Base-by-base conservation (phyloP, 2,888 invertebrate species). In the Marasmarcha lunaedactyla region DNA sequence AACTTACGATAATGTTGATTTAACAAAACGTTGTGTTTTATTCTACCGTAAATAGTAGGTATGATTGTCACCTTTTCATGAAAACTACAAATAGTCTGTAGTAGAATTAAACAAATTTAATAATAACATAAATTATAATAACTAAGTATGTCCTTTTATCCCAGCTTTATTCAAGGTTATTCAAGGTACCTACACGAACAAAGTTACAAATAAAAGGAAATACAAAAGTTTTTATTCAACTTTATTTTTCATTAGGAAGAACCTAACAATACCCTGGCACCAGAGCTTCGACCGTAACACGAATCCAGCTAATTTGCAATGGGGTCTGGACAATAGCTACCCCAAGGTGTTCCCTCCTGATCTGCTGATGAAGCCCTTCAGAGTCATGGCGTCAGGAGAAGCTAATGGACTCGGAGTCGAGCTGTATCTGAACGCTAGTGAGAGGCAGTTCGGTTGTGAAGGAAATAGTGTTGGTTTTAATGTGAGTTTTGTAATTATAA, bases 381-480 rank as follows among this genome's bases (percentile, higher is more conserved):
- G 81, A 37, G 73, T 72, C 0, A 74, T 69, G 68, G 68, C 71
- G 0, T 71, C 81, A 0, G 84, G 84, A 25, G 83, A 84, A 47
- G 50, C 56, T 0, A 72, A 76, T 35, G 83, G 84, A 0, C 48
- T 84, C 3, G 66, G 68, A 0, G 55, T 83, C n/a, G 81, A 84
- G 33, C 49, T 84, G 39, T 78, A 65, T 40, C 45, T 83, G 11
- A 84, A 84, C 40, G 65, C 54, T 9, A 77, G 71, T 39, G 81
- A 84, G 30, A 71, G 74, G 39, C 84, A 84, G 47, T 65, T 54
- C 11, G 62, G 47, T 9, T 84, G 84, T 47, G 81, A 84, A 48
- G 83, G 83, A 2, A 70, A 68, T 25, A 77, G 72, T 27, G 50
- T 71, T 20, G 84, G 84, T 6, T 84, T 83, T 42, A 81, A 73